Percentiles rank a stretch among this genome's conserved stretches.
phyloP scores from a whole-genome alignment of 2,113 vertebrate genomes.

The Pelobates fuscus region DNA sequence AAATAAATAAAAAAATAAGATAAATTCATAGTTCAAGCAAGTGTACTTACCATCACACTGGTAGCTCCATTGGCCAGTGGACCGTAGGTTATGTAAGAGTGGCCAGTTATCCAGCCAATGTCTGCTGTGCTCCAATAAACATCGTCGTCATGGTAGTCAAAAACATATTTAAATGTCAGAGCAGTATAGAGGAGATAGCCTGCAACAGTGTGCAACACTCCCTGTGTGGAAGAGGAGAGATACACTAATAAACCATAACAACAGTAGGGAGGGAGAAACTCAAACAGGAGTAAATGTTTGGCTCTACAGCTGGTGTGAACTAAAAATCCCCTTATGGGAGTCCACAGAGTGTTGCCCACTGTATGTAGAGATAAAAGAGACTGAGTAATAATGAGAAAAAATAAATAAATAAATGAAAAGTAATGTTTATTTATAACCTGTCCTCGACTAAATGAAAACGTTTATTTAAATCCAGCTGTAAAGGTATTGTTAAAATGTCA shows the following conservation, averaged over 20 bases:
- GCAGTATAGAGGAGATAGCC: constrained; percentile 78
- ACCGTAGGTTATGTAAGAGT: constrained; percentile 76
- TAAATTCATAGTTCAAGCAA: too few relatives aligned
- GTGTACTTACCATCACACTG: constrained; percentile 81
- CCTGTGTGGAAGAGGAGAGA: constrained; percentile 57
- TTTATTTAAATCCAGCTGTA: not conserved
- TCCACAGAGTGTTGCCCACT: too few relatives aligned
- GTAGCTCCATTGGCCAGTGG: constrained; percentile 80
- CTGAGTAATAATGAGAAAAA: not conserved
- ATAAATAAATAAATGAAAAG: not conserved
- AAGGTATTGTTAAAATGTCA: not conserved
- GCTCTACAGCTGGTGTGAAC: too few relatives aligned
- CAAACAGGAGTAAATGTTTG: too few relatives aligned
- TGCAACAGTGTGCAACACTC: constrained; percentile 73
- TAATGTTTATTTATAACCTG: not conserved
- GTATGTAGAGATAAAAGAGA: too few relatives aligned
- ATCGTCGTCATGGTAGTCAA: constrained; percentile 75
- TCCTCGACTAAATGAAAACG: not conserved
- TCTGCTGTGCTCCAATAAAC: constrained; percentile 80
- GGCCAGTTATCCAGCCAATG: constrained; percentile 81
- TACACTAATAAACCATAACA: not conserved
- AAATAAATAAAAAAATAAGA: too few relatives aligned
- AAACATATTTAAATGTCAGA: constrained; percentile 79
- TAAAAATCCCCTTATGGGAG: too few relatives aligned
- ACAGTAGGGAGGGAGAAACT: too few relatives aligned